Conservation (phyloP, 92 coral and sea anemone genomes). For the Phenganax stokvisi region DNA sequence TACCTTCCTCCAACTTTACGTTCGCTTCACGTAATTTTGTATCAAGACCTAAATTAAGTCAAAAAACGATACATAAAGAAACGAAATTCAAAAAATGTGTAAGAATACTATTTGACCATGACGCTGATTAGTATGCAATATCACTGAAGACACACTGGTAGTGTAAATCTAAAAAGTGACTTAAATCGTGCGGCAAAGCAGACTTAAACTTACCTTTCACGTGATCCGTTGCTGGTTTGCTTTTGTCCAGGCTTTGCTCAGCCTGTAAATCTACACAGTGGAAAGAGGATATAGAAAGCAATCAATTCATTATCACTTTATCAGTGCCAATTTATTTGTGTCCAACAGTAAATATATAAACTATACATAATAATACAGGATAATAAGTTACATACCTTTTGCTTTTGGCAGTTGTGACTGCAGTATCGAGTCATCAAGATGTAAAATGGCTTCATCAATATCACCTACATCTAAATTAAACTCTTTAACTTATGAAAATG, state of each 20-base stretch:
- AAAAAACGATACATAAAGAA: background rate
- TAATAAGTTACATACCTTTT: constrained; percentile 4
- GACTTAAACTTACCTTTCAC: background rate
- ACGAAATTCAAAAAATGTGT: background rate
- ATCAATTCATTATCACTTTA: too few species aligned
- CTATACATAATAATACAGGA: background rate
- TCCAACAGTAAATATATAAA: background rate
- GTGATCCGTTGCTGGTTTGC: too few species aligned
- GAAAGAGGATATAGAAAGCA: too few species aligned
- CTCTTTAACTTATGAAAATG: too few species aligned
- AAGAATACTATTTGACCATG: background rate
- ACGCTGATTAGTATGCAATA: background rate
- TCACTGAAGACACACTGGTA: background rate
- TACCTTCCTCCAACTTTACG: background rate
- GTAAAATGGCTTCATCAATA: background rate
- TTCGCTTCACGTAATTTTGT: background rate
- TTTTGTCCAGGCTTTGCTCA: too few species aligned
- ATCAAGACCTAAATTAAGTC: background rate
- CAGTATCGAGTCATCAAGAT: background rate
- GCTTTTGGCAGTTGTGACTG: constrained; percentile 8
- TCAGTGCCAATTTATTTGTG: too few species aligned
- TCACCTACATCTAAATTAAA: background rate
- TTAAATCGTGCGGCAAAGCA: background rate
- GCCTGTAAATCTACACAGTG: too few species aligned
- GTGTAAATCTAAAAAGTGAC: background rate